Evolutionary conservation across 2,113 vertebrate species (phyloP).

Genomic region (Muscicapa adusta): DNA sequence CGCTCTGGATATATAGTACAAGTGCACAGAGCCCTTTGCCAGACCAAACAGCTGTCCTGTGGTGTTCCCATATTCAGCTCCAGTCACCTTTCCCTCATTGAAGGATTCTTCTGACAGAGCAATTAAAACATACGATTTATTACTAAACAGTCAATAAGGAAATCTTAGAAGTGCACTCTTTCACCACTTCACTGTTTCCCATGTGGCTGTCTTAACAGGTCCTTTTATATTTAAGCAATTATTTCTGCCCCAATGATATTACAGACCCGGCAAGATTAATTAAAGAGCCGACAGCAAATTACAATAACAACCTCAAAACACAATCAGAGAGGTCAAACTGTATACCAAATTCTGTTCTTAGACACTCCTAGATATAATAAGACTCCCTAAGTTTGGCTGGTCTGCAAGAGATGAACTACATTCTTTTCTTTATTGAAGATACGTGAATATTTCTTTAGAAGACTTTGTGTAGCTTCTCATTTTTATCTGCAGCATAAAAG

Average conservation of each 20-base stretch:
- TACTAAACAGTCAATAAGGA: slow-evolving; percentile 59
- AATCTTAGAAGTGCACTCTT: slow-evolving; percentile 40
- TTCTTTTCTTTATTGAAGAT: slow-evolving; percentile 10
- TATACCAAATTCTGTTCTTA: background rate
- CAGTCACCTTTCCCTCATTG: slow-evolving; percentile 66
- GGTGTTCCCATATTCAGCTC: slow-evolving; percentile 66
- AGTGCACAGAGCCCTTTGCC: slow-evolving; percentile 69
- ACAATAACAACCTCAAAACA: slow-evolving; percentile 18
- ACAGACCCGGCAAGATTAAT: background rate
- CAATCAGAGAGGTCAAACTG: background rate
- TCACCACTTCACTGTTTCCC: slow-evolving; percentile 32
- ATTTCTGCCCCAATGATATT: slow-evolving; percentile 36
- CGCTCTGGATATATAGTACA: slow-evolving; percentile 72
- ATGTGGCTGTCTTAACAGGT: slow-evolving; percentile 29
- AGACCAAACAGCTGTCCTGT: slow-evolving; percentile 71
- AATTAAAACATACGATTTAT: slow-evolving; percentile 70
- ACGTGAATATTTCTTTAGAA: slow-evolving; percentile 10
- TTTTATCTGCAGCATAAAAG: slow-evolving; percentile 40
- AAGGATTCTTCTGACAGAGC: slow-evolving; percentile 65
- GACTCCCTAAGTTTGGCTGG: background rate
- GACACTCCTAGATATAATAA: slow-evolving; percentile 4
- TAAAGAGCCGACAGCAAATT: slow-evolving; percentile 1
- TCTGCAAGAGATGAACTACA: background rate
- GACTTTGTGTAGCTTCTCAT: slow-evolving; percentile 20
- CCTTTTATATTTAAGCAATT: slow-evolving; percentile 35